Evolutionary conservation across 2,888 invertebrate genomes (phyloP).

Genomic region (Eledone cirrhosa): DNA sequence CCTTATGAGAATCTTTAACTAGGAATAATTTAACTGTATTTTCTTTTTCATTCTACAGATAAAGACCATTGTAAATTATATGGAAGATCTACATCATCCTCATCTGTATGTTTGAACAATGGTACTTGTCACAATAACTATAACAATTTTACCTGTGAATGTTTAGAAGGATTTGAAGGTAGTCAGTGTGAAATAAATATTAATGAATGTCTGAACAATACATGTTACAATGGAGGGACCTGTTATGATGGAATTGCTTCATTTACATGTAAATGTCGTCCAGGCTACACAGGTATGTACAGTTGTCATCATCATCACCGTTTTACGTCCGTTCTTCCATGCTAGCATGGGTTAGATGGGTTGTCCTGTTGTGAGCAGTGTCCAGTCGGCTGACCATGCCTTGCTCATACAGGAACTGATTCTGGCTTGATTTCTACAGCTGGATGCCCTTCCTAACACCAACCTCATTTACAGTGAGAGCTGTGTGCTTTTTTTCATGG

Average conservation of each 20-base stretch:
- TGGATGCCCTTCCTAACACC: no score
- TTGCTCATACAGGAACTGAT: no score
- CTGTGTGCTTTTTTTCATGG: no score
- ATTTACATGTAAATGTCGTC: slow-evolving; percentile 31
- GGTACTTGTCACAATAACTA: slow-evolving; percentile 40
- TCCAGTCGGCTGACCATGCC: no score
- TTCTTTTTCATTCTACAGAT: background rate
- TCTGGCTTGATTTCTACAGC: no score
- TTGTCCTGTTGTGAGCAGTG: no score
- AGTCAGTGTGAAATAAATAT: slow-evolving; percentile 36
- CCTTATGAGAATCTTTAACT: no score
- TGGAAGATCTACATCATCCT: background rate
- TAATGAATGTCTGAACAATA: slow-evolving; percentile 38
- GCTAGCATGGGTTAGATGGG: no score
- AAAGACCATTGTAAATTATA: slow-evolving; percentile 1
- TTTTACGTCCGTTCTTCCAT: no score
- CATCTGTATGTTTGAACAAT: slow-evolving; percentile 40
- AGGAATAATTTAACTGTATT: no score
- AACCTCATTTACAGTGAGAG: no score
- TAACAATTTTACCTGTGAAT: slow-evolving; percentile 40
- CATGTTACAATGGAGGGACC: slow-evolving; percentile 33
- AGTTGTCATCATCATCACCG: no score
- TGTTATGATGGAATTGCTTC: slow-evolving; percentile 32
- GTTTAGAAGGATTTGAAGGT: slow-evolving; percentile 39
- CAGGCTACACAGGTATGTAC: slow-evolving; percentile 27